Evolutionary conservation across 2,113 vertebrate species (phyloP).

Genomic region (Labeo rohita): DNA sequence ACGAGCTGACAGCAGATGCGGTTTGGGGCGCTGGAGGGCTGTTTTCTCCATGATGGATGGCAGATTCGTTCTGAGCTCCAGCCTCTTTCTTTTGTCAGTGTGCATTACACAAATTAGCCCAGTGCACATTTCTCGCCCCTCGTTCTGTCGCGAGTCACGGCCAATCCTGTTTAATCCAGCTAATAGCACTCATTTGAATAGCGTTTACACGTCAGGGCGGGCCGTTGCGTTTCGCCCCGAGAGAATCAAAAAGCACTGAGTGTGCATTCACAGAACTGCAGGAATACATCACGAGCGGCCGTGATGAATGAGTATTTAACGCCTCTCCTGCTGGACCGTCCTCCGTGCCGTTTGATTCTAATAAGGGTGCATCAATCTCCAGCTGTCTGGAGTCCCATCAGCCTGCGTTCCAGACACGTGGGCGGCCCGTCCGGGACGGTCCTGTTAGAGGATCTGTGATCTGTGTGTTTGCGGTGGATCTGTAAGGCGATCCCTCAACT

Average conservation of each 20-base stretch:
- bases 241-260: conserved; percentile 38
- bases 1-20: too few relatives aligned
- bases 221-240: background rate
- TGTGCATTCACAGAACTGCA: conserved; percentile 47
- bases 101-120: conserved; percentile 87
- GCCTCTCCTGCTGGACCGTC: conserved; percentile 59
- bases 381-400: conserved; percentile 1
- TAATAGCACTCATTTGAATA: conserved; percentile 70
- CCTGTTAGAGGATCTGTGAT: background rate
- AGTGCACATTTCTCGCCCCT: conserved; percentile 71
- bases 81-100: conserved; percentile 78
- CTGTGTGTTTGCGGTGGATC: conserved; percentile 50
- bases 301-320: conserved; percentile 75
- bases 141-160: conserved; percentile 48
- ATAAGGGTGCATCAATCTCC: conserved; percentile 69
- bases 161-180: conserved; percentile 60
- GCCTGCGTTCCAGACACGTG: background rate
- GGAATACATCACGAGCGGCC: conserved; percentile 50
- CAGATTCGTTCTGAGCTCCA: conserved; percentile 74
- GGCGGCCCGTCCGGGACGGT: background rate
- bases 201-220: conserved; percentile 15
- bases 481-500: conserved; percentile 72
- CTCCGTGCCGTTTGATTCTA: conserved; percentile 52
- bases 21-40: conserved; percentile 69
- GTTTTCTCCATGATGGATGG: conserved; percentile 85